Evolutionary conservation across 2,888 invertebrate species (phyloP).

Genomic region (Poecilobothrus nobilitatus): DNA sequence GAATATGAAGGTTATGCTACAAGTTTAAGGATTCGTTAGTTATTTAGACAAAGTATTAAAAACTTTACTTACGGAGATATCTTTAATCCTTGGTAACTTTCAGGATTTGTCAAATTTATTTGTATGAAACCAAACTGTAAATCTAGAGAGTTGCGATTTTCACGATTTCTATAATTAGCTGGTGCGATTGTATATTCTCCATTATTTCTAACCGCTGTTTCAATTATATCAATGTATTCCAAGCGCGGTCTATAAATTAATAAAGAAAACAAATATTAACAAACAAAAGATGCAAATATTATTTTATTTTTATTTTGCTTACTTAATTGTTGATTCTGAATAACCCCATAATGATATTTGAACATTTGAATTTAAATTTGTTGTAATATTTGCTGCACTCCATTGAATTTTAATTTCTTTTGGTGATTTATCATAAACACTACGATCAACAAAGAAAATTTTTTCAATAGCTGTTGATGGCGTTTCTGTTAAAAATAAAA

Average conservation of each 20-base stretch:
- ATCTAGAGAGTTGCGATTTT: constrained; percentile 61
- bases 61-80: constrained; percentile 62
- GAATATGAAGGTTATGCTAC: too few relatives aligned
- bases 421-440: constrained; percentile 65
- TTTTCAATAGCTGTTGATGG: constrained; percentile 79
- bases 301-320: constrained; percentile 25
- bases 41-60: constrained; percentile 5
- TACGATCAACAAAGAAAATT: constrained; percentile 69
- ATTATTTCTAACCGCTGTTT: constrained; percentile 55
- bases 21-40: too few relatives aligned
- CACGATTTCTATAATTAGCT: constrained; percentile 58
- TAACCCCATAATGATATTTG: constrained; percentile 85
- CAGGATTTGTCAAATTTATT: constrained; percentile 75
- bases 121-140: constrained; percentile 80
- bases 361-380: constrained; percentile 65
- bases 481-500: constrained; percentile 56
- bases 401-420: constrained; percentile 70
- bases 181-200: constrained; percentile 69
- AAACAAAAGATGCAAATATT: not conserved
- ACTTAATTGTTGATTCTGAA: constrained; percentile 65
- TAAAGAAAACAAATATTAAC: constrained; percentile 12
- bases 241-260: constrained; percentile 56
- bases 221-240: constrained; percentile 68
- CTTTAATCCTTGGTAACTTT: constrained; percentile 53
- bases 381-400: constrained; percentile 78